Base-by-base conservation (phyloP, 2,797 vertebrate genomes). In the Decapterus maruadsi region DNA sequence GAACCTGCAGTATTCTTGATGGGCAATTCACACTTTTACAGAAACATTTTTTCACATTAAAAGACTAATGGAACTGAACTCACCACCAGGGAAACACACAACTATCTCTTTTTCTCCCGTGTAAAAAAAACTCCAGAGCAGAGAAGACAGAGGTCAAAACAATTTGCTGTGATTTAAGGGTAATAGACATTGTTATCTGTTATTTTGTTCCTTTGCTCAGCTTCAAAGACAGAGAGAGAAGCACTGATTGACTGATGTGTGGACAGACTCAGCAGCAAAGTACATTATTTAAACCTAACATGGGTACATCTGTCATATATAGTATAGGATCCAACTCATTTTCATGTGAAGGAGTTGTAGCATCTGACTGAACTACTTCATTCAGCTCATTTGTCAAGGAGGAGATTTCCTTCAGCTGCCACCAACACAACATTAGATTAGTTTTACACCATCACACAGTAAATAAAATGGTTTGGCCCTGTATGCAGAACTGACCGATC, bases 381-480 rank as follows among this genome's bases (percentile, higher is more conserved):
- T 83, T 63, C 29, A 5, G 8, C 81, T 77, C 75, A 69, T 87
- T 73, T 60, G 60, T 87, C 84, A 82, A 31, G 63, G 36, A 61
- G 36, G 13, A 70, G 64, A 65, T 77, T 65, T 82, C 62, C 31
- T 59, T 72, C 69, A 58, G 45, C 69, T 64, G 46, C 62, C 51
- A 20, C 31, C 51, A 55, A 72, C 75, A 62, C 42, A 16, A n/a
- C 63, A 73, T 68, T 71, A 54, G 59, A 88, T 85, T 69, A 79
- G 78, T 54, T 72, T 65, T 38, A 59, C 26, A 16, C 48, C 16
- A 4, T 11, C 43, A 42, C 43, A 40, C 60, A 51, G 77, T 31
- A 73, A 85, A 86, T 82, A 38, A 83, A 81, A 82, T 10, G 51
- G 1, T 34, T 64, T 46, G 36, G 72, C 34, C 77, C 36, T 26